Percentiles rank a stretch among this genome's conserved stretches.
These are phyloP conservation scores for Odontomachus brunneus DNA, from an alignment of 1,140 invertebrate species.

Conservation along the genomic window DNA sequence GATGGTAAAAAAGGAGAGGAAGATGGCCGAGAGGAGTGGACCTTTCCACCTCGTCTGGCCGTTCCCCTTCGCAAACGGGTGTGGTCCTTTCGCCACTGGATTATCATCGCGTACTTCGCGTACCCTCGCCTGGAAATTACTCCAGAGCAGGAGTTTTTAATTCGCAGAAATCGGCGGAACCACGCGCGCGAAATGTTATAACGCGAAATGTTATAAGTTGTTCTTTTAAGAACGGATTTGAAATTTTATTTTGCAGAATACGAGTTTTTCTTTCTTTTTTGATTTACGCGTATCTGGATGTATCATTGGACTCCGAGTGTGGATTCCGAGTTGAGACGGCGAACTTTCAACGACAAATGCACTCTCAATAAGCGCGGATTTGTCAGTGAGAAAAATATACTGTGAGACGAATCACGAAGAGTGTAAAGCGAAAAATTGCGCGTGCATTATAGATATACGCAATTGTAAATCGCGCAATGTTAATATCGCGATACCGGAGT, in stretches of 20 bases:
- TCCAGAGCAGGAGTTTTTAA: background rate
- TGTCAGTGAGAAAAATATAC: constrained; percentile 22
- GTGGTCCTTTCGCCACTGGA: constrained; percentile 37
- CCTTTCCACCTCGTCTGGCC: constrained; percentile 31
- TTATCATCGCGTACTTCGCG: constrained; percentile 13
- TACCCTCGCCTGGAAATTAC: constrained; percentile 24
- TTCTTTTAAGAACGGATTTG: no score
- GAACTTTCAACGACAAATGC: background rate
- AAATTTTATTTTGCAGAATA: no score
- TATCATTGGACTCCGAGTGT: no score
- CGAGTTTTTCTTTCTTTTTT: no score
- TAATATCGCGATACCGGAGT: constrained; percentile 74
- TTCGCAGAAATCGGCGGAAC: no score
- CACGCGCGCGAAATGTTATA: no score
- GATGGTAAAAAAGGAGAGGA: constrained; percentile 47
- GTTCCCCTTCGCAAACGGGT: constrained; percentile 45
- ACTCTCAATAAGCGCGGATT: background rate
- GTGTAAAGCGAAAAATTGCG: constrained; percentile 45
- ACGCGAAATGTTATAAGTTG: no score
- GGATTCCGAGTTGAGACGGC: no score
- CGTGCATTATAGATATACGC: constrained; percentile 37
- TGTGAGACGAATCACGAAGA: constrained; percentile 35
- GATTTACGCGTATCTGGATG: no score
- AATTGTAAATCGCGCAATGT: constrained; percentile 80
- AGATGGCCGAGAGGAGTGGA: constrained; percentile 24